Evolutionary conservation across 1,140 invertebrate species (phyloP).

Genomic region (Ostrea denselamellosa): DNA sequence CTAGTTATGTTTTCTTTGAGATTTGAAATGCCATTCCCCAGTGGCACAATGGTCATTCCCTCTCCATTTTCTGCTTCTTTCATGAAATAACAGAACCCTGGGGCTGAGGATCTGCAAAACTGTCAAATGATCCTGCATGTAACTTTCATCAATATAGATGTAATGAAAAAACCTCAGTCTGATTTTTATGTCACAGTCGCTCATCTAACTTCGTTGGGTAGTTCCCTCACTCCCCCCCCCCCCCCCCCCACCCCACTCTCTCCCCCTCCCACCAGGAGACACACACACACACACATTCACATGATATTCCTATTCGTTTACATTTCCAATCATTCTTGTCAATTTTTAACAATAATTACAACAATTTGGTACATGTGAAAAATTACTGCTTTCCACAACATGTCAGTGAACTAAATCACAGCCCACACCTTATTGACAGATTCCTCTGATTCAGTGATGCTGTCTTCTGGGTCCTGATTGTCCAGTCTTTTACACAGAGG

Average conservation of each 20-base stretch:
- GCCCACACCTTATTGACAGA: neutral
- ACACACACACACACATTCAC: too few species aligned
- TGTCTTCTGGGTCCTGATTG: neutral
- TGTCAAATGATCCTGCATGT: neutral
- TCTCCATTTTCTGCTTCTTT: neutral
- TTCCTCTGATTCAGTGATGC: neutral
- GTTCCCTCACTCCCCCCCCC: too few species aligned
- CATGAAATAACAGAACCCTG: slow-evolving; percentile 10
- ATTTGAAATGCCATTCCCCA: neutral
- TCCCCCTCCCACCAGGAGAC: too few species aligned
- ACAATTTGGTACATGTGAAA: too few species aligned
- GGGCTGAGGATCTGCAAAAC: neutral
- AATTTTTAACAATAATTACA: too few species aligned
- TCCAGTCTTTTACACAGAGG: neutral
- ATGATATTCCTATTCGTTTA: too few species aligned
- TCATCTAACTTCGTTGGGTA: too few species aligned
- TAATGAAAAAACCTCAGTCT: too few species aligned
- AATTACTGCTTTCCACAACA: neutral
- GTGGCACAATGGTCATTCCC: neutral
- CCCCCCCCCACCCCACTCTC: too few species aligned
- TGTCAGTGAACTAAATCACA: neutral
- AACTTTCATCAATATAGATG: too few species aligned
- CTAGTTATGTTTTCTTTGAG: neutral
- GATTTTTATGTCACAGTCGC: too few species aligned
- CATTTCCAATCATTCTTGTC: too few species aligned